Percentiles rank a stretch among this genome's conserved stretches.
Conservation (phyloP, 1,140 invertebrate species). For the Drosophila ercepeae region DNA sequence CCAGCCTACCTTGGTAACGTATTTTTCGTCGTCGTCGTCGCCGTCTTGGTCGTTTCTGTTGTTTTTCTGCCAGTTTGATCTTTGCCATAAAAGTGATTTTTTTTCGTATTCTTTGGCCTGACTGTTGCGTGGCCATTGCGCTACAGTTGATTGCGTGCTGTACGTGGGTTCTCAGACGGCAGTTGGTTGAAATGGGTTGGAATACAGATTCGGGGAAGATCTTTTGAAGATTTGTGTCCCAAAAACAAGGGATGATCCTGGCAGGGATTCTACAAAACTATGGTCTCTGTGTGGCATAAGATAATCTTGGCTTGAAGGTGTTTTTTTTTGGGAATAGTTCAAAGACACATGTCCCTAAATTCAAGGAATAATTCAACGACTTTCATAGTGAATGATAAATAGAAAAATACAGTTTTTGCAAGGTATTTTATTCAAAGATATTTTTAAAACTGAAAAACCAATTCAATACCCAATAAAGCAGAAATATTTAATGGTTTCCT, state of each 20-base stretch:
- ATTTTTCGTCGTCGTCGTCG: constrained; percentile 52
- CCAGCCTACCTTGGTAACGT: constrained; percentile 70
- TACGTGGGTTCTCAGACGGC: constrained; percentile 56
- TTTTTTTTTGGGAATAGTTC: background rate
- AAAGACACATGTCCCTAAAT: background rate
- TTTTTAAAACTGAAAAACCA: too few relatives aligned
- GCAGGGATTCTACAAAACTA: background rate
- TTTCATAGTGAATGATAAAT: background rate
- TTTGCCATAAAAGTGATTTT: constrained; percentile 81
- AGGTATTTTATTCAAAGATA: too few relatives aligned
- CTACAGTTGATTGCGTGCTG: constrained; percentile 71
- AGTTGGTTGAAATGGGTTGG: constrained; percentile 32
- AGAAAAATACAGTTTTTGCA: too few relatives aligned
- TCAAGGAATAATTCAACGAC: background rate
- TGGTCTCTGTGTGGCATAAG: background rate
- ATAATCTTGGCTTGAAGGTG: background rate
- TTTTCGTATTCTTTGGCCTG: constrained; percentile 55
- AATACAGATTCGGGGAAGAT: constrained; percentile 24
- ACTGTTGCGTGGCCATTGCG: constrained; percentile 74
- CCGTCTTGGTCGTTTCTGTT: constrained; percentile 27
- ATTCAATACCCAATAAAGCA: too few relatives aligned
- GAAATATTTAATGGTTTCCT: too few relatives aligned
- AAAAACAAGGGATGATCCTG: constrained; percentile 30
- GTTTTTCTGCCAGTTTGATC: constrained; percentile 74
- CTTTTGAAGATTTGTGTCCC: constrained; percentile 7